Base-by-base conservation (phyloP, 2,113 vertebrate species). In the Tyrannus savana region DNA sequence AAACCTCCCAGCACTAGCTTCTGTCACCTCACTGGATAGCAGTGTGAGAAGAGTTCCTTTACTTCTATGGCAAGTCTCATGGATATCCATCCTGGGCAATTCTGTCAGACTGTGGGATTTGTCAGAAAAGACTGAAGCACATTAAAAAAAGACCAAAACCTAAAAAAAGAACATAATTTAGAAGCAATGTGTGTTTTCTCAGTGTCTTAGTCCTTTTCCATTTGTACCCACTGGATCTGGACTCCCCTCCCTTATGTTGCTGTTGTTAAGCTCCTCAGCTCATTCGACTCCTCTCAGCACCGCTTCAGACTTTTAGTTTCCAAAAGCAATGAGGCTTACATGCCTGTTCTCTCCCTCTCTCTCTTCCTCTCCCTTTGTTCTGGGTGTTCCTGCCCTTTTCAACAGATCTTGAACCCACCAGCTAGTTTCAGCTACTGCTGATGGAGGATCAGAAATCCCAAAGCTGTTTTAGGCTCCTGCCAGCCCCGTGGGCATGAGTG, bases 1-100 rank as follows among this genome's bases (percentile, higher is more conserved):
- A 93, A 91, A 92, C 7, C 72, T 89, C 53, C 18, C n/a, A 74
- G 71, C 14, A 10, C 35, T n/a, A 41, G 63, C 71, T 80, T 90
- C 59, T 78, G 59, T 80, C 82, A 49, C 86, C 47, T 80, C 72
- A 50, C 35, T 56, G 78, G 74, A 25, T 3, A 44, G 33, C 19
- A 33, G 19, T 41, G 35, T 33, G 79, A 79, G 47, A 78, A 88
- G 67, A 22, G 39, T 78, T 46, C 67, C n/a, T 84, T 74, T 0
- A 0, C 44, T 93, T 28, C 50, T 50, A 0, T n/a, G 39, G 19
- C 0, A 4, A 46, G 63, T 24, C 42, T 58, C 21, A 17, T 18
- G 37, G 21, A 27, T 53, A 37, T 12, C 55, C 11, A 33, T 15
- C 23, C 68, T 14, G 67, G 19, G 42, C 46, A 83, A 6, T 21